Evolutionary conservation across 2,797 vertebrate species (phyloP).

Genomic region (Luscinia megarhynchos): DNA sequence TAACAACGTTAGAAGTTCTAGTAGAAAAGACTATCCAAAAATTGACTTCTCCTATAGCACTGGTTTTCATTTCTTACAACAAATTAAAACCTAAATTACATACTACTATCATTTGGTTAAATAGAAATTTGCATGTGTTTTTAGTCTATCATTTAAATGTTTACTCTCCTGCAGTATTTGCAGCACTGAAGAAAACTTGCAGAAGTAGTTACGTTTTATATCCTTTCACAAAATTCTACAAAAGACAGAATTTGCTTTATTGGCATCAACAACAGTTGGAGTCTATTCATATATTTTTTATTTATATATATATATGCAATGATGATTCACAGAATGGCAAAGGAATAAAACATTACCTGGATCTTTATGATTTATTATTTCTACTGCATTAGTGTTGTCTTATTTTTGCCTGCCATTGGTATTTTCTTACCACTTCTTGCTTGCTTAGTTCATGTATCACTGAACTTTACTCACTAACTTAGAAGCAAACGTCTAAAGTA

Average conservation of each 20-base stretch:
- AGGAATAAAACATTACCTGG: background rate
- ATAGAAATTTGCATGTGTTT: background rate
- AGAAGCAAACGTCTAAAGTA: background rate
- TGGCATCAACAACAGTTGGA: background rate
- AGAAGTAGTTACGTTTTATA: background rate
- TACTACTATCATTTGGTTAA: background rate
- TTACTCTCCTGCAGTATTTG: background rate
- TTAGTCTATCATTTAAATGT: background rate
- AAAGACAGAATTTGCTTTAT: background rate
- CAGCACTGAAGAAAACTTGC: background rate
- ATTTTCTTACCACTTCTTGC: background rate
- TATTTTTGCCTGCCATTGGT: background rate
- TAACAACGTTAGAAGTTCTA: background rate
- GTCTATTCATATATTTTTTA: background rate
- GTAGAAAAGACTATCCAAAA: background rate
- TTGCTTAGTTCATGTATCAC: background rate
- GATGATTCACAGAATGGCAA: background rate
- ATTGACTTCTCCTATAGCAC: background rate
- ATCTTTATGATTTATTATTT: background rate
- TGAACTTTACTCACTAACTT: background rate
- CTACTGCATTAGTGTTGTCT: background rate
- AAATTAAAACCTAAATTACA: background rate
- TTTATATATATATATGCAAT: background rate
- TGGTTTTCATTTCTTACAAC: background rate
- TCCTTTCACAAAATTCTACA: background rate